phyloP scores from a whole-genome alignment of 2,113 vertebrate genomes.

The Bettongia penicillata region DNA sequence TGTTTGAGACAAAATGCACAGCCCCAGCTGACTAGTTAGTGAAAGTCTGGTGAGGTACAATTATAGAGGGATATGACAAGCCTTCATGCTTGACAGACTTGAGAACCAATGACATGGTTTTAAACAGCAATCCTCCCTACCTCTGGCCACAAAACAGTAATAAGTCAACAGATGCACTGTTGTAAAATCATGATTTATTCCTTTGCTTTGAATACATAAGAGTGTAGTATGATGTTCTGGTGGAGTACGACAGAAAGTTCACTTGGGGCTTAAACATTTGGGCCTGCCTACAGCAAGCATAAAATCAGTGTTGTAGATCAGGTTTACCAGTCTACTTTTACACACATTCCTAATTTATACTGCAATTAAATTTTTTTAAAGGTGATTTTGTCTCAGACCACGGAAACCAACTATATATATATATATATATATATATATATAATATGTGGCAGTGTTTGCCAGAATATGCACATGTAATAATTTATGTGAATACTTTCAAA shows the following conservation, averaged over 20 bases:
- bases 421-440: no score
- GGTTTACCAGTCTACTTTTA: constrained; percentile 47
- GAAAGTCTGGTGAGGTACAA: constrained; percentile 91
- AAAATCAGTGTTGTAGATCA: constrained; percentile 75
- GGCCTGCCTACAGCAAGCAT: constrained; percentile 85
- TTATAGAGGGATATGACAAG: constrained; percentile 97
- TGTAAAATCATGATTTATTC: constrained; percentile 98
- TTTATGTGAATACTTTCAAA: background rate
- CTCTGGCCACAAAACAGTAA: constrained; percentile 94
- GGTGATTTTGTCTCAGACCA: background rate
- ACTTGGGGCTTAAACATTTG: constrained; percentile 84
- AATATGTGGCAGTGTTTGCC: rapidly evolving
- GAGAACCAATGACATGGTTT: constrained; percentile 88
- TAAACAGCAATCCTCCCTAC: constrained; percentile 90
- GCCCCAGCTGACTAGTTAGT: constrained; percentile 98
- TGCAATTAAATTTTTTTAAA: constrained; percentile 58
- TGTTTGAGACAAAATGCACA: constrained; percentile 83
- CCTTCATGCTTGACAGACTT: constrained; percentile 92
- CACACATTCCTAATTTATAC: constrained; percentile 42
- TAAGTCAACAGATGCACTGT: constrained; percentile 94
- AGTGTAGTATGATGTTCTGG: constrained; percentile 85
- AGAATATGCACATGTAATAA: background rate
- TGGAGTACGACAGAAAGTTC: constrained; percentile 89
- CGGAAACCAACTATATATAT: constrained; percentile 62
- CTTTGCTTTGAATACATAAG: constrained; percentile 91